A percentile compares a stretch with the other conserved stretches of the same genome.
Conservation (phyloP, 2,113 vertebrate species). For the Chionis minor region DNA sequence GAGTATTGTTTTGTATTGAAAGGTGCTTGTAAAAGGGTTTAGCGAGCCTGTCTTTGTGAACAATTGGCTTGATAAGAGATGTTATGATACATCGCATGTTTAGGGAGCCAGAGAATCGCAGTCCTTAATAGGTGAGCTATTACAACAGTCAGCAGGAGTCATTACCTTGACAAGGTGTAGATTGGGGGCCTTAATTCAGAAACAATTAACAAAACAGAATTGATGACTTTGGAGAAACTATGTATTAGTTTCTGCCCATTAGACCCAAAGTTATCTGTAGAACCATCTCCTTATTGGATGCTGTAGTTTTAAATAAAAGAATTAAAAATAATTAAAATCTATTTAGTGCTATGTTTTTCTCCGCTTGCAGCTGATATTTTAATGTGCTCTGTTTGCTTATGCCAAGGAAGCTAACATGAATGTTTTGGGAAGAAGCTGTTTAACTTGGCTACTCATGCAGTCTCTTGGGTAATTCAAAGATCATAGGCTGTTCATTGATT, state of each 20-base stretch:
- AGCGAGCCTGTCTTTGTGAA: neutral
- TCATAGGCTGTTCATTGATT: neutral
- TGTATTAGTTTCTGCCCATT: neutral
- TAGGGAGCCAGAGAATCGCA: neutral
- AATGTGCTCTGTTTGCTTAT: neutral
- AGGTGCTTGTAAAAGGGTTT: neutral
- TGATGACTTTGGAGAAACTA: neutral
- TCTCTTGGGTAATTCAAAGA: neutral
- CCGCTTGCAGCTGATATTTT: neutral
- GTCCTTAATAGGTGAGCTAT: neutral
- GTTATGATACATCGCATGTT: neutral
- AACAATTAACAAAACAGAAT: neutral
- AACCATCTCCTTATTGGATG: neutral
- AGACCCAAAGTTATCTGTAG: neutral
- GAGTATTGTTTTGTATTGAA: neutral
- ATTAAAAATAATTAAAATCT: neutral
- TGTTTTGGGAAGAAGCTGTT: constrained; percentile 18
- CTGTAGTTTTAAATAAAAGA: neutral
- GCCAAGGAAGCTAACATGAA: neutral
- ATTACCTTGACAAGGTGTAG: neutral
- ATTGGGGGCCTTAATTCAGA: neutral
- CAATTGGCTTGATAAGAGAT: neutral
- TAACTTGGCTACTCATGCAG: neutral
- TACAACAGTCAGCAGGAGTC: neutral
- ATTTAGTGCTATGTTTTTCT: neutral